Percentiles rank a stretch among this genome's conserved stretches.
phyloP scores from a whole-genome alignment of 64 coral and sea anemone genomes.

The Montipora efflorescens region DNA sequence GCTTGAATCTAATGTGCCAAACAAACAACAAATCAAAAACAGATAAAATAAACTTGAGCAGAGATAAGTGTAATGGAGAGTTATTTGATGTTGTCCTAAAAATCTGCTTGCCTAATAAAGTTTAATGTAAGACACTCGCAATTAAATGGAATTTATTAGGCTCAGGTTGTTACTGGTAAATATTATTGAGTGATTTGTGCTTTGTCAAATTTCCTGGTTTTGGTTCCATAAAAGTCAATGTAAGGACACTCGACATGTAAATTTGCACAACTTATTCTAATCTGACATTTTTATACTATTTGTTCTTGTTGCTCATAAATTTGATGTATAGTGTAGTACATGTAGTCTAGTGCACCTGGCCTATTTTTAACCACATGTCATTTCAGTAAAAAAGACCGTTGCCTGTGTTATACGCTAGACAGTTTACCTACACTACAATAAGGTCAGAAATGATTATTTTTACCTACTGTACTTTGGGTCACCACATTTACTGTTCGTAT shows the following conservation, averaged over 20 bases:
- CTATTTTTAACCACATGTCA: no score
- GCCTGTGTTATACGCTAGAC: no score
- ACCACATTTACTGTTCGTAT: no score
- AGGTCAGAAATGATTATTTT: no score
- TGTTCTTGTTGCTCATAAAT: neutral
- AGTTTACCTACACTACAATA: no score
- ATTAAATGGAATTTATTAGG: neutral
- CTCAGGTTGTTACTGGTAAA: neutral
- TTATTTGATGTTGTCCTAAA: neutral
- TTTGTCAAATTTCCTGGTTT: neutral
- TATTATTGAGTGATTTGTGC: neutral
- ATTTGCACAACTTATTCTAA: neutral
- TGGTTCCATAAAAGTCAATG: neutral
- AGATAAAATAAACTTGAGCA: neutral
- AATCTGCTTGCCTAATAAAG: neutral
- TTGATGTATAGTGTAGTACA: neutral
- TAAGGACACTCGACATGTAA: neutral
- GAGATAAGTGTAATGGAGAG: neutral
- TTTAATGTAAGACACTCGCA: neutral
- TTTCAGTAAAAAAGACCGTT: no score
- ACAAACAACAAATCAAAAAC: neutral
- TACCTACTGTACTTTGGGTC: no score
- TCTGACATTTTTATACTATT: neutral
- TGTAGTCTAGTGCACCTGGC: neutral
- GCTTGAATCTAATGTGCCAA: neutral